Percentiles rank a stretch among this genome's conserved stretches.
Conservation (phyloP, 2,797 vertebrate genomes). For the Spondyliosoma cantharus region DNA sequence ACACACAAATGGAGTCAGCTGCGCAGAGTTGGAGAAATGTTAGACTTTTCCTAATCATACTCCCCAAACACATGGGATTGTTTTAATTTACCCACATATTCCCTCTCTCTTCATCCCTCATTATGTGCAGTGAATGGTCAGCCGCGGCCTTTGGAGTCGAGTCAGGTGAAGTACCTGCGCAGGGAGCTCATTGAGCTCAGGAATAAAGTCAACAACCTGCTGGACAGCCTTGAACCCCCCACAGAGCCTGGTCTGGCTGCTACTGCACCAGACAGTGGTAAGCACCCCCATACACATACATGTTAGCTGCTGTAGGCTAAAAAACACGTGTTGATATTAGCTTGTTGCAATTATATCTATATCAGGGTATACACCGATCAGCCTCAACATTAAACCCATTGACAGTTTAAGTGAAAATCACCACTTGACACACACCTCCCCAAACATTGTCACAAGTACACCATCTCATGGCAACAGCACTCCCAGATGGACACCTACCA, state of each 20-base stretch:
- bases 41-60: neutral
- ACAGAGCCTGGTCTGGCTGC: conserved; percentile 89
- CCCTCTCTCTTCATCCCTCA: neutral
- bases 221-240: conserved; percentile 96
- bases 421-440: no score
- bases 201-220: conserved; percentile 97
- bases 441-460: no score
- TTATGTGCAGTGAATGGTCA: conserved; percentile 93
- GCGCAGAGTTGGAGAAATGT: conserved; percentile 13
- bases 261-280: conserved; percentile 90
- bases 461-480: no score
- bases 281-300: neutral
- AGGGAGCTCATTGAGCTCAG: conserved; percentile 98
- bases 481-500: no score
- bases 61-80: neutral
- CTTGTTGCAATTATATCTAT: neutral
- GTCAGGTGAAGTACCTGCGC: conserved; percentile 97
- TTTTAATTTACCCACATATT: neutral
- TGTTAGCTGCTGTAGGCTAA: neutral
- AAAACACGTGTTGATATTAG: neutral
- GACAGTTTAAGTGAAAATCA: no score
- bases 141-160: conserved; percentile 96
- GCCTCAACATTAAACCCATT: no score
- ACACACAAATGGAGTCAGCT: neutral
- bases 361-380: neutral